These are phyloP conservation scores for Rana temporaria DNA, from an alignment of 2,113 vertebrate species.

Conservation along the genomic window DNA sequence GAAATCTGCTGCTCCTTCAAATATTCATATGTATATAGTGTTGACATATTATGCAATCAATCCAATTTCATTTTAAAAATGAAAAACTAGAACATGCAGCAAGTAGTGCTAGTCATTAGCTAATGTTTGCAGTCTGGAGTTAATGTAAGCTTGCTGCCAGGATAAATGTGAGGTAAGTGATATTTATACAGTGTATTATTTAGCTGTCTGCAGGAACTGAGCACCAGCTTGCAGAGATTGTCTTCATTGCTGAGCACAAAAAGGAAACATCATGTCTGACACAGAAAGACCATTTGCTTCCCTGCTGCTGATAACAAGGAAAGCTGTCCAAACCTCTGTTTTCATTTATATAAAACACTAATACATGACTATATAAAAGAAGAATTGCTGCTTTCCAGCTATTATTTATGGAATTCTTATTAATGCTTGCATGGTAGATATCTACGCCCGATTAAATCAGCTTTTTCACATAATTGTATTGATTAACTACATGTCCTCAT, in stretches of 20 bases:
- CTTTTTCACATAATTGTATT: too few relatives aligned
- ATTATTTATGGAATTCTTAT: too few relatives aligned
- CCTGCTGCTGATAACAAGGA: constrained; percentile 73
- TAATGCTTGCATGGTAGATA: too few relatives aligned
- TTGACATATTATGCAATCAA: too few relatives aligned
- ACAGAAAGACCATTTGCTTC: constrained; percentile 77
- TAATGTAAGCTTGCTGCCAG: not conserved
- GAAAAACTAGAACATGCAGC: not conserved
- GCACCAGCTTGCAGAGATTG: constrained; percentile 77
- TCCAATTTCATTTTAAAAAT: constrained; percentile 1
- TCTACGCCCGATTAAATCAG: too few relatives aligned
- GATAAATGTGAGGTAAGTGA: constrained; percentile 55
- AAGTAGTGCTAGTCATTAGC: not conserved
- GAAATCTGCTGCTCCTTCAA: too few relatives aligned
- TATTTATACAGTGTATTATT: constrained; percentile 67
- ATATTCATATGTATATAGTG: too few relatives aligned
- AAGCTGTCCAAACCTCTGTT: constrained; percentile 72
- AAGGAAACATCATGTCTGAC: constrained; percentile 97
- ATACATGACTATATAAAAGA: constrained; percentile 68
- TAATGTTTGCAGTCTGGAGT: not conserved
- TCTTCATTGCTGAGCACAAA: constrained; percentile 86
- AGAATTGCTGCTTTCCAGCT: constrained; percentile 20
- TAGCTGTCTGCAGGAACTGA: constrained; percentile 68
- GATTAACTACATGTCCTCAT: too few relatives aligned
- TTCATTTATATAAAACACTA: constrained; percentile 75